phyloP scores from a whole-genome alignment of 2,797 vertebrate species.

The Rhinella marina region DNA sequence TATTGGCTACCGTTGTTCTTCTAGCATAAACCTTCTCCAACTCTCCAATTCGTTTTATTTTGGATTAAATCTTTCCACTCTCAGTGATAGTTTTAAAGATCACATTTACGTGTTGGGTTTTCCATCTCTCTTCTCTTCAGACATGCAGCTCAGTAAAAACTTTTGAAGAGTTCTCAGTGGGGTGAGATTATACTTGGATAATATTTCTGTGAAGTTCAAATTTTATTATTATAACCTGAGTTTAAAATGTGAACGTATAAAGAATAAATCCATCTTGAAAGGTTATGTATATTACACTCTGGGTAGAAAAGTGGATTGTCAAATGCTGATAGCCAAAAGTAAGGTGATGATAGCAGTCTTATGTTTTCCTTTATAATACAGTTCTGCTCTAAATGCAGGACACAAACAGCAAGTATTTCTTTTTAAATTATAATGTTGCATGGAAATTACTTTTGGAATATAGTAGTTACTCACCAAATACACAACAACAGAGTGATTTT shows the following conservation, averaged over 20 bases:
- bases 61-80: constrained; percentile 26
- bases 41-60: constrained; percentile 36
- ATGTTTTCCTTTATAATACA: constrained; percentile 11
- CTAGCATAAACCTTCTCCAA: constrained; percentile 13
- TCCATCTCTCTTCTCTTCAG: constrained; percentile 42
- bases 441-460: background rate
- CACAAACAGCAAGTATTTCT: background rate
- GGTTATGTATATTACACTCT: constrained; percentile 53
- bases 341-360: constrained; percentile 24
- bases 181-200: constrained; percentile 47
- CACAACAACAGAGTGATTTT: background rate
- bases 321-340: constrained; percentile 42
- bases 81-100: constrained; percentile 46
- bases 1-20: constrained; percentile 12
- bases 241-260: constrained; percentile 49
- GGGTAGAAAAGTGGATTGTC: constrained; percentile 26
- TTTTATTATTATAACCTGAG: constrained; percentile 46
- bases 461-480: background rate
- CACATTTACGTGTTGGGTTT: constrained; percentile 43
- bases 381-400: background rate
- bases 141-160: constrained; percentile 50
- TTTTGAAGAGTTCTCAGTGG: constrained; percentile 54
- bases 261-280: constrained; percentile 49
- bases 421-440: background rate
- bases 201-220: constrained; percentile 53